phyloP scores from a whole-genome alignment of 2,797 vertebrate species.

The Tadarida brasiliensis region DNA sequence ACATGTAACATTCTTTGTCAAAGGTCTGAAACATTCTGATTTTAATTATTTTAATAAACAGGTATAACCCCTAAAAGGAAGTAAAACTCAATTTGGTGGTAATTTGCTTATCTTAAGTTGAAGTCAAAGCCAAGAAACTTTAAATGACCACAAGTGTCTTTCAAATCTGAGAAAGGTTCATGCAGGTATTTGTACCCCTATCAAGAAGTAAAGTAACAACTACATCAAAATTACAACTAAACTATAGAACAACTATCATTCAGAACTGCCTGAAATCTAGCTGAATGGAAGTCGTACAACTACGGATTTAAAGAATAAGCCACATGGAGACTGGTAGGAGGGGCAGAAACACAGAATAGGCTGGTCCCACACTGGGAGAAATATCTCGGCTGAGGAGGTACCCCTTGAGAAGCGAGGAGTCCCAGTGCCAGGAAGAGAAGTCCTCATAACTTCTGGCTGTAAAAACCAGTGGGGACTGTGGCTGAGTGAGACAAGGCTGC shows the following conservation, averaged over 20 bases:
- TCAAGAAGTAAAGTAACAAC: neutral
- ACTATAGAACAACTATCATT: neutral
- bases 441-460: neutral
- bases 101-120: neutral
- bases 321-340: neutral
- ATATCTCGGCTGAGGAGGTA: neutral
- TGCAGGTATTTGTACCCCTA: neutral
- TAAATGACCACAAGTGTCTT: neutral
- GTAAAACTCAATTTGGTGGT: neutral
- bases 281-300: neutral
- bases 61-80: neutral
- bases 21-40: neutral
- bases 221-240: neutral
- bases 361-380: neutral
- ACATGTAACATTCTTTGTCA: neutral
- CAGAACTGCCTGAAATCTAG: neutral
- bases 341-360: neutral
- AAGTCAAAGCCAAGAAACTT: neutral
- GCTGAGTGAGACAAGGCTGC: neutral
- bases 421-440: neutral
- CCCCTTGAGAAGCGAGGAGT: neutral
- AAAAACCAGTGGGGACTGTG: neutral
- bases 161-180: neutral
- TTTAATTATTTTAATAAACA: conserved; percentile 20
- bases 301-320: neutral